Evolutionary conservation across 2,888 invertebrate genomes (phyloP).

Genomic region (Peribatodes rhomboidaria): DNA sequence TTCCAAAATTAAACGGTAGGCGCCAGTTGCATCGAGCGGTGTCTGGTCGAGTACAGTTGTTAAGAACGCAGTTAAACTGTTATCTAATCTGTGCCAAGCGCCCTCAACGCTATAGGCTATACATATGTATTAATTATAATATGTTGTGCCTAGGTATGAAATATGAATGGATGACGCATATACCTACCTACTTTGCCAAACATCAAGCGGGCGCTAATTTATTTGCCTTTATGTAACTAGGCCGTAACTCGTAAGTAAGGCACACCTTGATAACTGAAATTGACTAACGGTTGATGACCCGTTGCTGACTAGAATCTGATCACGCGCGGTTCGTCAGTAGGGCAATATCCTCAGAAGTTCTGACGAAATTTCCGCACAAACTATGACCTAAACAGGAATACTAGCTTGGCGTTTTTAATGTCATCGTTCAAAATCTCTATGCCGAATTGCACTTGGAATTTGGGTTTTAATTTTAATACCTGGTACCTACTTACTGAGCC

Average conservation of each 20-base stretch:
- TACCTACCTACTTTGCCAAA: not conserved
- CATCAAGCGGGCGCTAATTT: slow-evolving; percentile 1
- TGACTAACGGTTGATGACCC: slow-evolving; percentile 7
- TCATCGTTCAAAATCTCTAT: not conserved
- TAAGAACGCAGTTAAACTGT: no score
- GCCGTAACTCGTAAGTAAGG: not conserved
- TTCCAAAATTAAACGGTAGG: no score
- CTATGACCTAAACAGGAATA: not conserved
- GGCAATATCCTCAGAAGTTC: slow-evolving; percentile 2
- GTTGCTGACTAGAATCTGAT: slow-evolving; percentile 11
- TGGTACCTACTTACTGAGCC: no score
- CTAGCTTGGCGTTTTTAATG: not conserved
- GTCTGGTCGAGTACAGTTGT: no score
- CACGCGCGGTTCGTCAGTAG: not conserved
- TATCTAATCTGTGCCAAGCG: no score
- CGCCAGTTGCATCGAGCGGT: no score
- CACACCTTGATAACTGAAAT: slow-evolving; percentile 8
- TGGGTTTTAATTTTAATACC: not conserved
- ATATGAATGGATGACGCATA: not conserved
- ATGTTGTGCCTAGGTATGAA: no score
- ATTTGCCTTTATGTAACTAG: not conserved
- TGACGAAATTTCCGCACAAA: slow-evolving; percentile 10
- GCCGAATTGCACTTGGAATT: no score
- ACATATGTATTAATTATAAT: no score
- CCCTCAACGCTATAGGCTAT: no score